Evolutionary conservation across 2,113 vertebrate genomes (phyloP).

Genomic region (Muntiacus reevesi): DNA sequence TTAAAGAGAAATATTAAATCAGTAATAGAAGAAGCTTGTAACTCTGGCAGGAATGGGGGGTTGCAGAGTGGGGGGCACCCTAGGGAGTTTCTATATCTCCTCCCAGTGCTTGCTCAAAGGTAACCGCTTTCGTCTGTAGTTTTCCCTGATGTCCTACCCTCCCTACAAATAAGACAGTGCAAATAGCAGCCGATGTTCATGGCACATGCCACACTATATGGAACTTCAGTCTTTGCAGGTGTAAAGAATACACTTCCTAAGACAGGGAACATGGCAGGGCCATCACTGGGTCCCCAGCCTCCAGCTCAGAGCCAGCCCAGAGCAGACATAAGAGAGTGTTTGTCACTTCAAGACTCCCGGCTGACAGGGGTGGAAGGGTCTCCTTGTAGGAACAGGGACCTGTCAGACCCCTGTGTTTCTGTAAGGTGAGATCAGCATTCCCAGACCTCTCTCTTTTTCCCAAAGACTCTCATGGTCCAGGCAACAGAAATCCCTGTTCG

Average conservation of each 20-base stretch:
- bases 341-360: not conserved
- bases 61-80: not conserved
- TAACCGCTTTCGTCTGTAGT: not conserved
- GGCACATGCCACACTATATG: rapidly evolving
- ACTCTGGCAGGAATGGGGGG: not conserved
- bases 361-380: not conserved
- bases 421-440: not conserved
- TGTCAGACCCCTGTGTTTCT: not conserved
- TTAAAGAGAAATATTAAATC: slow-evolving; percentile 33
- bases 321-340: not conserved
- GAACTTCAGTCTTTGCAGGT: not conserved
- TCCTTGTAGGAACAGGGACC: not conserved
- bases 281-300: not conserved
- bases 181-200: not conserved
- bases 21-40: not conserved
- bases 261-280: not conserved
- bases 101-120: not conserved
- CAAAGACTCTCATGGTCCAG: not conserved
- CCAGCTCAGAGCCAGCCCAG: not conserved
- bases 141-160: not conserved
- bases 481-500: not conserved
- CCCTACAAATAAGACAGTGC: not conserved
- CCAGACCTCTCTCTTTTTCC: not conserved
- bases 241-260: not conserved
- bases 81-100: not conserved